Base-by-base conservation (phyloP, 2,888 invertebrate species). In the Microctonus brassicae region DNA sequence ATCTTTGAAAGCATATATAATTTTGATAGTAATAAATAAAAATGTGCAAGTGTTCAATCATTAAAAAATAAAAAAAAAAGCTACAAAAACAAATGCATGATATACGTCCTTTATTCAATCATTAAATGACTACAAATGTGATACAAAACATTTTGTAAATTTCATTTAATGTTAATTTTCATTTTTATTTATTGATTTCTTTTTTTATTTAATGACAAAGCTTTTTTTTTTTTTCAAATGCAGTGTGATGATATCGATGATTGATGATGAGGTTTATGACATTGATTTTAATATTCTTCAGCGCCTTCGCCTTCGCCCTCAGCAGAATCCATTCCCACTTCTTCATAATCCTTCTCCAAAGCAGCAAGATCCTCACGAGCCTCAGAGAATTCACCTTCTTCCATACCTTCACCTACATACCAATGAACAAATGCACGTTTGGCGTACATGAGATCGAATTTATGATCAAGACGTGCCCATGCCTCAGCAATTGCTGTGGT, bases 331-430 rank as follows among this genome's bases (percentile, higher is more conserved):
- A 91, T 90, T 74, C 92, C 92, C 13, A 93, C 93, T 85, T 93
- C 93, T 80, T 93, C 92, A 85, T 93, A 93, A 24, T 66, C 66
- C 20, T 66, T 66, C 20, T 66, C 66, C 11, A 66, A 39, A 7
- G 65, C 65, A 17, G 65, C 65, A 36, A 66, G 65, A 66, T 66
- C 65, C 26, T 66, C 65, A 55, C 65, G 65, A 10, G 65, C 95
- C 85, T 95, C 94, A 7, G 92, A 91, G 88, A 95, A 95, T 87
- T 95, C 95, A 0, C 94, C 94, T 85, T 94, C 94, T 83, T 94
- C 94, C 94, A 94, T 94, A 69, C 94, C 95, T 86, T 94, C 94
- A 55, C 93, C 94, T 57, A 92, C 93, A 87, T 93, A 95, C 95
- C 94, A 93, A 83, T 93, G 92, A 53, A 93, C 92, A 81, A 93